These are phyloP conservation scores for Mesopsocus fuscifrons DNA, from an alignment of 2,888 invertebrate genomes.

Conservation along the genomic window DNA sequence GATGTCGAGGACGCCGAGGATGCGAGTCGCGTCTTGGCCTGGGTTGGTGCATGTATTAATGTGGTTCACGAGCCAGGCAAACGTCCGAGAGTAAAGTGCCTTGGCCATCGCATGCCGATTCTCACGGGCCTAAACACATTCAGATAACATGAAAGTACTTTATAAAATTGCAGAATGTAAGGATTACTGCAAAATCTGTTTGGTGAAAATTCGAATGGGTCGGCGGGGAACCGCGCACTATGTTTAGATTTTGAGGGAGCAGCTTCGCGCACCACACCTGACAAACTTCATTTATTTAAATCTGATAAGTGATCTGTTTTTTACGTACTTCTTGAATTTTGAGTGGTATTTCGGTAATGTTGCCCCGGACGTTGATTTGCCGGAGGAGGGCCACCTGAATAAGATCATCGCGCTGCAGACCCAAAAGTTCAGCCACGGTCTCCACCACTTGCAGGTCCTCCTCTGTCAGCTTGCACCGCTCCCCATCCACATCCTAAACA, in stretches of 20 bases:
- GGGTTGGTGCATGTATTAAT: constrained; percentile 85
- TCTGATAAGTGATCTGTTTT: too few relatives aligned
- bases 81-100: constrained; percentile 72
- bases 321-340: constrained; percentile 75
- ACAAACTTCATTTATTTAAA: neutral
- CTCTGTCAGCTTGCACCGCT: constrained; percentile 53
- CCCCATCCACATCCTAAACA: constrained; percentile 63
- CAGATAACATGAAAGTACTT: constrained; percentile 1
- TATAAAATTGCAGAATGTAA: too few relatives aligned
- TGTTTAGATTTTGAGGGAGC: too few relatives aligned
- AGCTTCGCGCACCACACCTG: too few relatives aligned
- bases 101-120: constrained; percentile 89
- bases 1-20: constrained; percentile 79
- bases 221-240: too few relatives aligned
- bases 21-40: constrained; percentile 55
- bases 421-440: constrained; percentile 53
- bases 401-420: constrained; percentile 52
- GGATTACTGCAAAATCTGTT: too few relatives aligned
- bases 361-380: constrained; percentile 82
- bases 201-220: neutral
- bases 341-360: constrained; percentile 80
- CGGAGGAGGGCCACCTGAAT: constrained; percentile 53
- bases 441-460: constrained; percentile 51
- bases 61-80: constrained; percentile 82
- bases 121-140: constrained; percentile 50